Base-by-base conservation (phyloP, 37 sponge, comb jelly and placozoan genomes). In the Oopsacas minuta region DNA sequence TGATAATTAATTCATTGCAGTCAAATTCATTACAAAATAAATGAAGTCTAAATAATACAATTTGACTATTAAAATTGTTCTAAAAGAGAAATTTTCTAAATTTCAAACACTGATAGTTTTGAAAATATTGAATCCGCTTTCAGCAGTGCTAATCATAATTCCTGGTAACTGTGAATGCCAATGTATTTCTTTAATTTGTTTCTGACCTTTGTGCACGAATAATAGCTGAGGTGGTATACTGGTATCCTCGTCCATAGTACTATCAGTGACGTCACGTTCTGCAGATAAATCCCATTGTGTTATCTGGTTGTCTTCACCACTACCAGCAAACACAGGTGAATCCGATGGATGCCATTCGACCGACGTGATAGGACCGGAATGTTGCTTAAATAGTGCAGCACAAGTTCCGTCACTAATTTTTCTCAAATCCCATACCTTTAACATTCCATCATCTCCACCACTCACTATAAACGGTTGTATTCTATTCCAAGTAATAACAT, bases 91-190 rank as follows among this genome's bases (percentile, higher is more conserved):
- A 39, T 39, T 25, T 1, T 23, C 35, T 39, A 84, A 84, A 35
- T 83, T 5, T 91, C 81, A 97, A 7, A 98, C 99, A 89, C 94
- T 94, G 49, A 98, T 98, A 38, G 94, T 95, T 87, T 86, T 93
- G 83, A 98, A 95, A 1, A 98, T 52, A 83, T 98, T 93, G 82
- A 98, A 95, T 12, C 96, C 93, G 84, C 52, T 88, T 12, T 84
- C 91, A 36, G 99, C 96, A 36, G 99, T 98, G 36, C 89, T 92
- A 51, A 93, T 23, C 25, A 98, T 36, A 7, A 98, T 91, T 0
- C 99, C 99, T 37, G 95, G 91, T n/a, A 95, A 35, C 85, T 95
- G 95, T 25, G 95, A 92, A 81, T 98, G 99, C 99, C 99, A 98
- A 83, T 98, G 99, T 0, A 98, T 34, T 69, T 98, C 99, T 85